Conservation (phyloP, 2,888 invertebrate species). For the Platycnemis pennipes region DNA sequence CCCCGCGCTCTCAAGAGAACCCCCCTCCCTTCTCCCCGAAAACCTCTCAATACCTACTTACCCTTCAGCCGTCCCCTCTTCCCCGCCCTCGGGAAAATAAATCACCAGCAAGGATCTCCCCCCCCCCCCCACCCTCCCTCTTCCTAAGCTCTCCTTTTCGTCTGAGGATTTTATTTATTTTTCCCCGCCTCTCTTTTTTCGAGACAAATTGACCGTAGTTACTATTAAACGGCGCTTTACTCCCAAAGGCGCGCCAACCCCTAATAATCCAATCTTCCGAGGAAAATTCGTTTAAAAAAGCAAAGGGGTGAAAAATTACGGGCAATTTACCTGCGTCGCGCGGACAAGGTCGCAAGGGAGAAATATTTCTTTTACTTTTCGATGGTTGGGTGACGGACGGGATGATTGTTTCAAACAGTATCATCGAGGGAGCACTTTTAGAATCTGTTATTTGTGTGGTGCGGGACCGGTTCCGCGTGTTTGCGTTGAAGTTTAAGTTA, state of each 20-base stretch:
- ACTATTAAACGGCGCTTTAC: constrained; percentile 12
- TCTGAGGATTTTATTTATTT: not conserved
- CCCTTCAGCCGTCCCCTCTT: not conserved
- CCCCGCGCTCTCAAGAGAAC: not conserved
- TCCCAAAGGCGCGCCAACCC: not conserved
- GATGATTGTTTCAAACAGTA: not conserved
- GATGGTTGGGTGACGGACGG: not conserved
- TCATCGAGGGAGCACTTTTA: not conserved
- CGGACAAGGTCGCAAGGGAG: constrained; percentile 2
- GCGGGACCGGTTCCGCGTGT: not conserved
- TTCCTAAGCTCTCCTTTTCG: not conserved
- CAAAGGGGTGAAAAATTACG: constrained; percentile 8
- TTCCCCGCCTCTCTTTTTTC: not conserved
- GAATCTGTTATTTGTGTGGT: not conserved
- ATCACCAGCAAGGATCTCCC: not conserved
- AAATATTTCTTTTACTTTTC: not conserved
- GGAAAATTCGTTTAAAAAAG: constrained; percentile 23
- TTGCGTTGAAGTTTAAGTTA: not conserved
- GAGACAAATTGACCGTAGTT: constrained; percentile 32
- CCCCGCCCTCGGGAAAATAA: not conserved
- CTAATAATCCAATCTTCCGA: constrained; percentile 28
- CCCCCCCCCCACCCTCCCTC: not conserved
- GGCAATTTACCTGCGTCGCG: not conserved
- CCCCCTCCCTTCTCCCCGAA: not conserved
- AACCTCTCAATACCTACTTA: not conserved